These are phyloP conservation scores for Cataglyphis hispanica DNA, from an alignment of 1,140 invertebrate species.

Conservation along the genomic window DNA sequence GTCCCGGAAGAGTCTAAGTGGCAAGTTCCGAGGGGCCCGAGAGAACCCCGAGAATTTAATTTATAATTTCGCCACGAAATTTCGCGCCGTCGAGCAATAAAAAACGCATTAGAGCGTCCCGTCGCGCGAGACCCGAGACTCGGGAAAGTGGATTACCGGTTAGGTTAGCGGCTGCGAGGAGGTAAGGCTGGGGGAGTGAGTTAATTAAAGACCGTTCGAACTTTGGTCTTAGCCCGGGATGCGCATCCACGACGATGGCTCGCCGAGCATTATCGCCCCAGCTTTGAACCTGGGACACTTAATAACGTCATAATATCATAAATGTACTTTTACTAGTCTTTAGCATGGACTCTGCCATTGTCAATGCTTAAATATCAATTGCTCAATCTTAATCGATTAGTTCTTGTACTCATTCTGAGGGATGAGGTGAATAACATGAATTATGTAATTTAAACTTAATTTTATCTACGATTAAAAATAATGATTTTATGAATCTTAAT, in stretches of 20 bases:
- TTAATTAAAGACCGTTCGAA: constrained; percentile 77
- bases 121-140: constrained; percentile 57
- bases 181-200: constrained; percentile 9
- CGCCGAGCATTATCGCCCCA: constrained; percentile 52
- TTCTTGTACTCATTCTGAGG: neutral
- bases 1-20: constrained; percentile 62
- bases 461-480: neutral
- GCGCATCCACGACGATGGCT: constrained; percentile 46
- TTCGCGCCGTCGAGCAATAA: constrained; percentile 66
- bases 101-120: constrained; percentile 71
- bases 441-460: neutral
- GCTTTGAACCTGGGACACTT: constrained; percentile 61
- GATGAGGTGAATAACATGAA: neutral
- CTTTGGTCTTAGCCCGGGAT: constrained; percentile 64
- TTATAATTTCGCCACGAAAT: constrained; percentile 73
- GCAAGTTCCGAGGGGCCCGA: constrained; percentile 48
- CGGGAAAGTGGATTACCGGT: constrained; percentile 70
- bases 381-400: neutral
- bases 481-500: neutral
- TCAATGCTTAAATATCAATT: neutral
- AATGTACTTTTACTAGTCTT: constrained; percentile 59
- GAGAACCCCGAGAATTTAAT: constrained; percentile 64
- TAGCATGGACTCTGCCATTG: neutral
- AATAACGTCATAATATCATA: constrained; percentile 57
- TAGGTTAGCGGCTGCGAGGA: constrained; percentile 47